Base-by-base conservation (phyloP, 2,888 invertebrate species). In the Eudemis profundana region DNA sequence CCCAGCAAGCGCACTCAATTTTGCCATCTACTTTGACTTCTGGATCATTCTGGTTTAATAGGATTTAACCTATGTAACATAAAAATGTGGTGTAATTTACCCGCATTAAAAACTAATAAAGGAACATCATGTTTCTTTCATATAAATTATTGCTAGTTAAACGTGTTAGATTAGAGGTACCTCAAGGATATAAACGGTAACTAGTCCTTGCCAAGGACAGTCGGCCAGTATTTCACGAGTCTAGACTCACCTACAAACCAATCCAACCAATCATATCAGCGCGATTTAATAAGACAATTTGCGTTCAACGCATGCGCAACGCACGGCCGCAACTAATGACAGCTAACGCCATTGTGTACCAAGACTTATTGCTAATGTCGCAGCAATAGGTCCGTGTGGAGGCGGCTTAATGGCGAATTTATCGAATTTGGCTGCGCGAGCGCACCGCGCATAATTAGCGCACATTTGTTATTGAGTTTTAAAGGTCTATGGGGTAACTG, bases 311-410 rank as follows among this genome's bases (percentile, higher is more conserved):
- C 87, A 79, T 83, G 82, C 79, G 64, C 68, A 59, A 54, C 72
- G 71, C 70, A 76, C 87, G 89, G 89, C 87, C 89, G 84, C 85
- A 82, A 81, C 81, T 84, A 86, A 87, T 86, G 85, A 86, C 78
- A 80, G 76, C 78, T 79, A 78, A 69, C 72, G 70, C 83, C 78
- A 87, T 89, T 88, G 89, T 88, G 64, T 68, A 67, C 64, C 68
- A 67, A 82, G 84, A 86, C 81, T 82, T 86, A 87, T 87, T 78
- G 82, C 78, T 80, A 78, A 82, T 81, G 81, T 75, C 75, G 70
- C 68, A 72, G 71, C 79, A 83, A 84, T 84, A 77, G 75, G 67
- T 79, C 67, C 90, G 90, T 90, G 90, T 78, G 74, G 57, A 27
- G 72, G 71, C 68, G 68, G 23, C 69, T 74, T 82, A 90, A 90